phyloP scores from a whole-genome alignment of 2,888 invertebrate genomes.

The Apodemia mormo region DNA sequence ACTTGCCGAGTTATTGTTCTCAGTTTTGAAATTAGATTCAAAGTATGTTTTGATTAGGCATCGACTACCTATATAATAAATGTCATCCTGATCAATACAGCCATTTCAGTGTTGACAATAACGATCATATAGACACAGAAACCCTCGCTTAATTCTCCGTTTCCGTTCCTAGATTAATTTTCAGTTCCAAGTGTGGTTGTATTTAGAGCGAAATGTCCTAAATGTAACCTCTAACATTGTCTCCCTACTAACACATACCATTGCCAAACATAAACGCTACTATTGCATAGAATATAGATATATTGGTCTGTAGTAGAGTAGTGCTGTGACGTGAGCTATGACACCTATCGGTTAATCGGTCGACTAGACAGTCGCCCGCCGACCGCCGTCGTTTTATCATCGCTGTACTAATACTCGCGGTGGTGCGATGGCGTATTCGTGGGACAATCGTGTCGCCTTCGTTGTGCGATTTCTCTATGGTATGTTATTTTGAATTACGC shows the following conservation, averaged over 20 bases:
- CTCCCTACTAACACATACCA: constrained; percentile 19
- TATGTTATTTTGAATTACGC: constrained; percentile 62
- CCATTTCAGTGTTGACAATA: too few species aligned
- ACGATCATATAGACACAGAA: too few species aligned
- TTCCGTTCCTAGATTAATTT: too few species aligned
- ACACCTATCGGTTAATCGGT: neutral
- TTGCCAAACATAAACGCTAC: constrained; percentile 31
- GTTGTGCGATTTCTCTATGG: constrained; percentile 91
- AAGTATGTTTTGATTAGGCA: too few species aligned
- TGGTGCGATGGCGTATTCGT: constrained; percentile 87
- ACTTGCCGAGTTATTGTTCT: too few species aligned
- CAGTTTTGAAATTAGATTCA: too few species aligned
- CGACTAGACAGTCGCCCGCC: constrained; percentile 7
- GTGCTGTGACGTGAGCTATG: neutral
- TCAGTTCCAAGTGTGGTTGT: too few species aligned
- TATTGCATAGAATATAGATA: constrained; percentile 27
- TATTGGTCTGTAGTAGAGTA: constrained; percentile 25
- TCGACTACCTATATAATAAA: too few species aligned
- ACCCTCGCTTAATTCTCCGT: neutral
- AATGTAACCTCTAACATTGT: constrained; percentile 1
- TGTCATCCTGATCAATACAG: too few species aligned
- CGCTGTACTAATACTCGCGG: neutral
- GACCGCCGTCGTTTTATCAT: constrained; percentile 8
- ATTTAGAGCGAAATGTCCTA: neutral
- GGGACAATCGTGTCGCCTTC: constrained; percentile 92